Evolutionary conservation across 2,113 vertebrate species (phyloP).

Genomic region (Pachyramphus minor): DNA sequence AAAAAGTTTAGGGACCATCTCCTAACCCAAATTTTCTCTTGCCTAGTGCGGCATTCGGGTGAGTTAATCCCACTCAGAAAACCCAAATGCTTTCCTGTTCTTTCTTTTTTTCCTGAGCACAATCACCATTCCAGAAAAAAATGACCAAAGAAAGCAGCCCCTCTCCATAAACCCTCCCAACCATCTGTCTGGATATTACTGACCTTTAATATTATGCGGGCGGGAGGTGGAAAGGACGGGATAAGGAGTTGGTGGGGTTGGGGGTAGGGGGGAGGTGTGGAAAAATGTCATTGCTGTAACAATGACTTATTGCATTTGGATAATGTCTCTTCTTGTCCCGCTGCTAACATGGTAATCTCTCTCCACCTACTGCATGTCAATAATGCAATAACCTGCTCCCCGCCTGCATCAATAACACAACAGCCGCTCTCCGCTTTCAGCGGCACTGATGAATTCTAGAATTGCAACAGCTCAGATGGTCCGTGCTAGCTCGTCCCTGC

Average conservation of each 20-base stretch:
- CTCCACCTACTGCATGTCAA: slow-evolving; percentile 52
- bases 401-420: slow-evolving; percentile 33
- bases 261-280: neutral
- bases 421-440: slow-evolving; percentile 16
- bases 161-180: slow-evolving; percentile 22
- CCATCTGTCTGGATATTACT: slow-evolving; percentile 61
- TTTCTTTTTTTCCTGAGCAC: neutral
- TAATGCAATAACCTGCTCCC: slow-evolving; percentile 50
- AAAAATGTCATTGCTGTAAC: slow-evolving; percentile 39
- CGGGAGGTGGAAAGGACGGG: neutral
- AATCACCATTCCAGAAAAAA: slow-evolving; percentile 46
- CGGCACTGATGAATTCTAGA: slow-evolving; percentile 8
- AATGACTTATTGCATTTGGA: slow-evolving; percentile 57
- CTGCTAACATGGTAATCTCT: slow-evolving; percentile 40
- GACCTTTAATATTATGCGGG: slow-evolving; percentile 48
- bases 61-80: neutral
- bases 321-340: slow-evolving; percentile 31
- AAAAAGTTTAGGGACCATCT: neutral
- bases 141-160: slow-evolving; percentile 46
- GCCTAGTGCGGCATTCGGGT: neutral
- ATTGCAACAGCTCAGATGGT: slow-evolving; percentile 60
- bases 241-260: neutral
- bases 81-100: neutral
- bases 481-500: neutral
- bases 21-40: neutral